Evolutionary conservation across 2,113 vertebrate species (phyloP).

Genomic region (Triplophysa tibetana): DNA sequence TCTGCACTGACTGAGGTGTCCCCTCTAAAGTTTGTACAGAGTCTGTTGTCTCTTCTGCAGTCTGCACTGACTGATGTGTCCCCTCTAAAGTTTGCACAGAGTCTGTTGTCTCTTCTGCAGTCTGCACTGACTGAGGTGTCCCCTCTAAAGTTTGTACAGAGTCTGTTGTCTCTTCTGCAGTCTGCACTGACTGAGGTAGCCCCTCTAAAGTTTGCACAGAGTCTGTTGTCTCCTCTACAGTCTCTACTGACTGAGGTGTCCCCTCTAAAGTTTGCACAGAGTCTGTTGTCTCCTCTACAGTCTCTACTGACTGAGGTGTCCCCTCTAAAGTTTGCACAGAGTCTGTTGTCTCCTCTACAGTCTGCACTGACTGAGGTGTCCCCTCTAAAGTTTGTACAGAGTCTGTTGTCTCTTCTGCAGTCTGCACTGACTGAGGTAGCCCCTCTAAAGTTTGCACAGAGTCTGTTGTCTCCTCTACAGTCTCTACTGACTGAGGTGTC

Average conservation of each 20-base stretch:
- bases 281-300: neutral
- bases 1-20: neutral
- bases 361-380: neutral
- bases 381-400: neutral
- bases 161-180: neutral
- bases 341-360: neutral
- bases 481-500: neutral
- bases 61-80: neutral
- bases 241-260: neutral
- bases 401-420: neutral
- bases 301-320: neutral
- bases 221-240: neutral
- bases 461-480: neutral
- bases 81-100: too few relatives aligned
- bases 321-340: too few relatives aligned
- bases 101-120: neutral
- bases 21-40: neutral
- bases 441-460: too few relatives aligned
- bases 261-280: too few relatives aligned
- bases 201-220: too few relatives aligned
- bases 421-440: neutral
- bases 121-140: neutral
- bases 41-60: neutral
- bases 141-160: neutral
- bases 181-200: neutral